Conservation (phyloP, 1,140 invertebrate genomes). For the Heliconius melpomene region DNA sequence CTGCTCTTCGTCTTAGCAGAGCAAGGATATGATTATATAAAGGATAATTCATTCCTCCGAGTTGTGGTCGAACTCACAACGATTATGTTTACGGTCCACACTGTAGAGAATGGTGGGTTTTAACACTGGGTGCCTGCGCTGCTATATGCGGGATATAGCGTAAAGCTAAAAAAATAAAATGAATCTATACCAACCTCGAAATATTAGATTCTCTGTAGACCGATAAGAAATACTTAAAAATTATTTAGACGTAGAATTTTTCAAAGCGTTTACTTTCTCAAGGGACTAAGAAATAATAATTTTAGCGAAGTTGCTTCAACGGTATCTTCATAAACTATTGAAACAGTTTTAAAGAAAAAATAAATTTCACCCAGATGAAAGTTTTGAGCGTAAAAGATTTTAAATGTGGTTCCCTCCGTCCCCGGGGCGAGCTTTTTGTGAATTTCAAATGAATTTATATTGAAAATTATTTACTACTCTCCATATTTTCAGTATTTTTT, state of each 20-base stretch:
- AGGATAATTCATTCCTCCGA: too few species aligned
- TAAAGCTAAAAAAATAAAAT: background rate
- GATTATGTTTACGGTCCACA: too few species aligned
- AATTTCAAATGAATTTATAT: background rate
- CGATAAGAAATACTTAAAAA: background rate
- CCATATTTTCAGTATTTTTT: background rate
- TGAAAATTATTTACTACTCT: background rate
- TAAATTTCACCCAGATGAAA: background rate
- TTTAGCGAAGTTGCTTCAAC: background rate
- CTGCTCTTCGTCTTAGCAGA: too few species aligned
- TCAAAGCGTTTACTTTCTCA: background rate
- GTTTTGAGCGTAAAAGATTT: background rate
- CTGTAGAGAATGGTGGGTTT: too few species aligned
- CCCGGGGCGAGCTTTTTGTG: background rate
- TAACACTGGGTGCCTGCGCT: too few species aligned
- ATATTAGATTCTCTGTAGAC: background rate
- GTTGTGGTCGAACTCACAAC: too few species aligned
- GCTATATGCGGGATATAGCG: too few species aligned
- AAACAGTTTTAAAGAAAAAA: background rate
- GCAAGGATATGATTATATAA: too few species aligned
- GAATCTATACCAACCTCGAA: background rate
- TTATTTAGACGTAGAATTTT: background rate
- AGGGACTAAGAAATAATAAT: background rate
- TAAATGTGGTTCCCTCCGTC: background rate
- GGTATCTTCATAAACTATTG: background rate